Evolutionary conservation across 2,113 vertebrate species (phyloP), one percentile per base, ranked within the genome.

Genomic region (Rostratula benghalensis): DNA sequence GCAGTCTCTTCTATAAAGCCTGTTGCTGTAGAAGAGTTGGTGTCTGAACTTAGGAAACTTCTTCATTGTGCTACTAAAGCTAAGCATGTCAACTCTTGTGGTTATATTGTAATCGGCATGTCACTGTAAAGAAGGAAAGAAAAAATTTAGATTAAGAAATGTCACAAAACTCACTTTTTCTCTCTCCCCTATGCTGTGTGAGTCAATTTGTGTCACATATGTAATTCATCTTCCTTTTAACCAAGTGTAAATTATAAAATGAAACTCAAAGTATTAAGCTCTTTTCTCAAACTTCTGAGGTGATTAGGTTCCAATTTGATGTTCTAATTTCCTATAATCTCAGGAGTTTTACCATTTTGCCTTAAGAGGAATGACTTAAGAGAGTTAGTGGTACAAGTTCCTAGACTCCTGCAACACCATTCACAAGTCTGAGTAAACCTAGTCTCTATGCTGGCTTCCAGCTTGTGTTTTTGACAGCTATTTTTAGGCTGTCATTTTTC

Each of bases 161-260:
- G 4, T 14, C 13, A 69, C 31, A 63, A 81, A 94, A 78, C 3
- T 5, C 33, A 82, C 3, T 89, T 90, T 89, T 93, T 95, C 91
- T 89, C 95, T 60, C 68, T 75, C 93, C 73, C 28, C 25, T 73
- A 14, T 68, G 46, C 75, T 74, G 6, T 91, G 80, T 86, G 88
- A 92, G 88, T 87, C 69, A 94, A 79, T 64, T 96, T 46, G 89
- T 91, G 56, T 71, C 61, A 91, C 89, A 80, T 87, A 83, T 78
- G 83, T 54, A 94, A 95, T 68, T 96, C 76, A 91, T 87, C 46
- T 97, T 94, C 43, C 56, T 97, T 97, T 97, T 97, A 93, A 96
- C 96, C 94, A 85, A 88, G 82, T 71, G 53, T 12, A 94, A 90
- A 86, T 85, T 87, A 64, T 77, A 75, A 96, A 96, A 95, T 79